A percentile compares a stretch with the other conserved stretches of the same genome.
Evolutionary conservation across 2,888 invertebrate genomes (phyloP).

Genomic region (Blastobasis adustella): DNA sequence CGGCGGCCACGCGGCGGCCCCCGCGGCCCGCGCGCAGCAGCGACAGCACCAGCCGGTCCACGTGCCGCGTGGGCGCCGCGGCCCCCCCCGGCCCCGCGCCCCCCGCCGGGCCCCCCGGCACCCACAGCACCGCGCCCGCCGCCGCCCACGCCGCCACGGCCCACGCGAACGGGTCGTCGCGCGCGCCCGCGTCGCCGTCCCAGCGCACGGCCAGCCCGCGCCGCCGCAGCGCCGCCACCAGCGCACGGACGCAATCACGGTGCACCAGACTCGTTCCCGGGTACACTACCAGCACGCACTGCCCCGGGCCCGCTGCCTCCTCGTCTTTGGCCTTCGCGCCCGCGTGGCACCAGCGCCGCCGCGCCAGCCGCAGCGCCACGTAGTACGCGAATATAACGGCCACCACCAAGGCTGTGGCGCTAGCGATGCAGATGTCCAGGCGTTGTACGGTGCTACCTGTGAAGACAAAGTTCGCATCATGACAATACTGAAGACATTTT

Average conservation of each 20-base stretch:
- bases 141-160: conserved; percentile 47
- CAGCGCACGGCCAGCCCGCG: conserved; percentile 57
- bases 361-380: conserved; percentile 40
- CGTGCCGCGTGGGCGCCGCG: conserved; percentile 33
- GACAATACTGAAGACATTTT: no score
- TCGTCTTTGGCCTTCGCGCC: no score
- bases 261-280: conserved; percentile 51
- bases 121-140: conserved; percentile 49
- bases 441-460: conserved; percentile 19
- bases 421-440: conserved; percentile 60
- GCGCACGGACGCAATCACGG: conserved; percentile 53
- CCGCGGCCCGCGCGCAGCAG: conserved; percentile 35
- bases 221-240: conserved; percentile 47
- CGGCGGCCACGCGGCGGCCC: conserved; percentile 34
- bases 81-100: conserved; percentile 58
- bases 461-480: no score
- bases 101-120: conserved; percentile 49
- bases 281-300: conserved; percentile 39
- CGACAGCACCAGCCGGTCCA: conserved; percentile 43
- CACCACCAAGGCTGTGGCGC: conserved; percentile 52
- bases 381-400: conserved; percentile 59
- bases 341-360: conserved; percentile 45
- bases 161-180: conserved; percentile 58
- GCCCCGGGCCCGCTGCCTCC: no score
- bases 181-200: conserved; percentile 48